A percentile compares a stretch with the other conserved stretches of the same genome.
phyloP scores from a whole-genome alignment of 30 jellyfish, hydroid and myxozoan genomes.

The Turritopsis rubra region DNA sequence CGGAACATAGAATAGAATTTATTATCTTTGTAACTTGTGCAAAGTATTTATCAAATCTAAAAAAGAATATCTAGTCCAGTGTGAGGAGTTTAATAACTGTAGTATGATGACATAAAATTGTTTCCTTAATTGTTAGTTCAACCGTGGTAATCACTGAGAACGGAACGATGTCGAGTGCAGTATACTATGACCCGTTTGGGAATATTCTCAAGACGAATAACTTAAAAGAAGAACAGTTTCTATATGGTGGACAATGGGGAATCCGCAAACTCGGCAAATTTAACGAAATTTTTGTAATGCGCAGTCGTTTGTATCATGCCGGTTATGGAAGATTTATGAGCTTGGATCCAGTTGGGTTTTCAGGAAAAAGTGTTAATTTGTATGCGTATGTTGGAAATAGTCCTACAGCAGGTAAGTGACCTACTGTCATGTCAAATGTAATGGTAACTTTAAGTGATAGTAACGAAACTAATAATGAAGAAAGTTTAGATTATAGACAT shows the following conservation, averaged over 20 bases:
- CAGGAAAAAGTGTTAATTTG: conserved; percentile 19
- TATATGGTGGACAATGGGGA: conserved; percentile 35
- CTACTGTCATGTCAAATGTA: not conserved
- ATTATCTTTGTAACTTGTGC: too few species aligned
- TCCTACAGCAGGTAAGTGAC: conserved; percentile 6
- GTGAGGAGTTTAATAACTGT: too few species aligned
- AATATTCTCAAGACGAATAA: not conserved
- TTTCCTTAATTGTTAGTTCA: not conserved
- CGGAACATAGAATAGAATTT: too few species aligned
- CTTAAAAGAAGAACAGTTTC: not conserved
- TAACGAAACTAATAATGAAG: not conserved
- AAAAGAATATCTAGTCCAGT: too few species aligned
- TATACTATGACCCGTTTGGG: conserved; percentile 33
- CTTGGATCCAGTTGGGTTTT: conserved; percentile 27
- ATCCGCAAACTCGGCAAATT: not conserved
- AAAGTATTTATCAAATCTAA: too few species aligned
- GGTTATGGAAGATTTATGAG: conserved; percentile 25
- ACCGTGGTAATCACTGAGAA: not conserved
- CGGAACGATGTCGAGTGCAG: not conserved
- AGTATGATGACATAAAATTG: not conserved
- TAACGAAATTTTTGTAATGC: conserved; percentile 19
- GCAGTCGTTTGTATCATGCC: conserved; percentile 31
- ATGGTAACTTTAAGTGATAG: too few species aligned
- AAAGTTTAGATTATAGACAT: not conserved
- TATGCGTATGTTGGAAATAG: conserved; percentile 31